These are phyloP conservation scores for Mesorhabditis sp. DNA, from an alignment of 2,888 invertebrate species.

Conservation along the genomic window DNA sequence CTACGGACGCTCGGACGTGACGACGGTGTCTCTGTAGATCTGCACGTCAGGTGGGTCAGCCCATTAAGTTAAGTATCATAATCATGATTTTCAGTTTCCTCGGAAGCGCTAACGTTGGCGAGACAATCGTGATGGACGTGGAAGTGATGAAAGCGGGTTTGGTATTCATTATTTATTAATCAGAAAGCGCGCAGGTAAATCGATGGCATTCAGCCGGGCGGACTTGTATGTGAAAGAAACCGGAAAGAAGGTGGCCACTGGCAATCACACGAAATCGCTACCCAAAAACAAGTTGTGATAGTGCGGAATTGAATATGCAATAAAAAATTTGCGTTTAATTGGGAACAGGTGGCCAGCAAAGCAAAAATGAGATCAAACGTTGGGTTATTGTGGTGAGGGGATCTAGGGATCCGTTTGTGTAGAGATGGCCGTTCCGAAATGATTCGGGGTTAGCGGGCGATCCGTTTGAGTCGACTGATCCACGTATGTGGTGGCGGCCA, in stretches of 20 bases:
- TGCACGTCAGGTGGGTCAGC: slow-evolving; percentile 74
- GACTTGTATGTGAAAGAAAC: slow-evolving; percentile 74
- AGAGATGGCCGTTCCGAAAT: too few species aligned
- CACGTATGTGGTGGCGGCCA: too few species aligned
- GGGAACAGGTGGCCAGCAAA: too few species aligned
- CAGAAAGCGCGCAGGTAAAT: not conserved
- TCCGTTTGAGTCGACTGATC: too few species aligned
- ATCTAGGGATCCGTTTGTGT: too few species aligned
- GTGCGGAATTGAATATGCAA: not conserved
- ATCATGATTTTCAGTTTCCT: slow-evolving; percentile 69
- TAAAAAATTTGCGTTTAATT: too few species aligned
- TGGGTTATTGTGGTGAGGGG: too few species aligned
- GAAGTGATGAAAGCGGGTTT: slow-evolving; percentile 74
- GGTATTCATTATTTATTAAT: slow-evolving; percentile 15
- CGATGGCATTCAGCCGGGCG: slow-evolving; percentile 60
- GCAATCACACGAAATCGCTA: slow-evolving; percentile 74
- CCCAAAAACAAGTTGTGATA: slow-evolving; percentile 12
- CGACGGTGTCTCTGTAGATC: slow-evolving; percentile 79
- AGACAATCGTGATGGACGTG: slow-evolving; percentile 76
- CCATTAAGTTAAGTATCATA: too few species aligned
- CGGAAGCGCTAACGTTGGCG: slow-evolving; percentile 74
- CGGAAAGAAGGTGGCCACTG: slow-evolving; percentile 74
- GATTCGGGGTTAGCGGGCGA: too few species aligned
- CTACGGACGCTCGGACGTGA: slow-evolving; percentile 59
- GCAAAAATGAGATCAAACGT: too few species aligned